Conservation (phyloP, 2,888 invertebrate species). For the Trimorus sp. region DNA sequence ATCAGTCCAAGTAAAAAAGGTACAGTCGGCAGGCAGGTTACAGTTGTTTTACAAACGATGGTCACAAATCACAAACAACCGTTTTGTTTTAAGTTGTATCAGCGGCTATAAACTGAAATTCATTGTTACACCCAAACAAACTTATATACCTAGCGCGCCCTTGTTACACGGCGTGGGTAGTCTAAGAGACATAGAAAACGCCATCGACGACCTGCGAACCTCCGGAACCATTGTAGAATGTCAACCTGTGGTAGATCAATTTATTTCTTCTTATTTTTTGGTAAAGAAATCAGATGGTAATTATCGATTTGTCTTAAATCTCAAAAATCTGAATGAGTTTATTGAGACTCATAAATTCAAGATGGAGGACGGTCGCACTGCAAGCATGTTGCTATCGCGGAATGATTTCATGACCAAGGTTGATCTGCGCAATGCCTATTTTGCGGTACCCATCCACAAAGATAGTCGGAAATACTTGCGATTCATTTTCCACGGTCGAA, state of each 20-base stretch:
- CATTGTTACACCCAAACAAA: not conserved
- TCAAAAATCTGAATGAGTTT: conserved; percentile 40
- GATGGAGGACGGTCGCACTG: conserved; percentile 41
- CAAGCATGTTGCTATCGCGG: conserved; percentile 7
- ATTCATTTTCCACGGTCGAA: conserved; percentile 25
- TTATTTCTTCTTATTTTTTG: conserved; percentile 27
- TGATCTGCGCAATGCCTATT: conserved; percentile 46
- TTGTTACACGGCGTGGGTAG: not conserved
- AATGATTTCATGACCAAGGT: conserved; percentile 29
- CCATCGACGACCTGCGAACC: conserved; percentile 11
- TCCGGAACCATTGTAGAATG: conserved; percentile 20
- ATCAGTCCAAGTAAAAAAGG: not conserved
- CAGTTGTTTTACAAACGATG: too few relatives aligned
- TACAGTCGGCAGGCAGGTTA: conserved; percentile 12
- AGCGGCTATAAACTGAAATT: not conserved
- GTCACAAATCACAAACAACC: too few relatives aligned
- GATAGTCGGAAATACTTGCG: conserved; percentile 39
- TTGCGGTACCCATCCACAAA: conserved; percentile 25
- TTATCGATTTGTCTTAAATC: conserved; percentile 42
- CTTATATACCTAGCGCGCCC: not conserved
- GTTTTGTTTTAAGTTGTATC: too few relatives aligned
- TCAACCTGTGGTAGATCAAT: not conserved
- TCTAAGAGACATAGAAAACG: not conserved
- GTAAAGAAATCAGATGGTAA: conserved; percentile 19
- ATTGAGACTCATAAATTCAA: conserved; percentile 32